Evolutionary conservation across 2,888 invertebrate species (phyloP), one percentile per base, ranked within the genome.

Genomic region (Lasius platythorax): DNA sequence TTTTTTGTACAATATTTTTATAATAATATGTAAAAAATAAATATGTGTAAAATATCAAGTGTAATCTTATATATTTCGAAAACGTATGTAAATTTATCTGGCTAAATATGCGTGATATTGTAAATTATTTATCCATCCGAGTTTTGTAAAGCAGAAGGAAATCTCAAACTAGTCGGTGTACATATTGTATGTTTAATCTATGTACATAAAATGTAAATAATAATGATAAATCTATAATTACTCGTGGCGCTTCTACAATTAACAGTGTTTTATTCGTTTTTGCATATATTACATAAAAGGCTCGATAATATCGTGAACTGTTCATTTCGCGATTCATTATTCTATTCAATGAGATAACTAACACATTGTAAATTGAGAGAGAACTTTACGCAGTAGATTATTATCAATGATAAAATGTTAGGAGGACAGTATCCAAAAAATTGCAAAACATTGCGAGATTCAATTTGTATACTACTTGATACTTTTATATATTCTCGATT

Each of bases 131-230:
- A 37, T 40, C 5, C 6, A 15, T 28, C 18, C n/a, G n/a, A n/a
- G 15, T 15, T 15, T 15, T 56, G 2, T 68, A 43, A n/a, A 68
- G 6, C 28, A 78, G 68, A 30, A 64, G 37, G 37, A 30, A 72
- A n/a, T 68, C 40, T 37, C 28, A 70, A 40, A 70, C n/a, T n/a
- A 56, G 18, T 76, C 28, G 53, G 50, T 72, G 78, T 78, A 72
- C 4, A 78, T 78, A 78, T 56, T 73, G 15, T 37, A 73, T 73
- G 23, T 58, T 23, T 68, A 79, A 76, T 15, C 46, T 53, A 37
- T 78, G 58, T 67, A 78, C 28, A 83, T 67, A 83, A 46, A 58
- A 50, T 82, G 82, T 83, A 83, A 79, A 79, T 76, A 82, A 53
- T 58, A 85, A 76, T 61, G 43, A 79, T 3, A 58, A 78, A 70